Evolutionary conservation across 2,888 invertebrate genomes (phyloP).

Genomic region (Dicyrtomina minuta): DNA sequence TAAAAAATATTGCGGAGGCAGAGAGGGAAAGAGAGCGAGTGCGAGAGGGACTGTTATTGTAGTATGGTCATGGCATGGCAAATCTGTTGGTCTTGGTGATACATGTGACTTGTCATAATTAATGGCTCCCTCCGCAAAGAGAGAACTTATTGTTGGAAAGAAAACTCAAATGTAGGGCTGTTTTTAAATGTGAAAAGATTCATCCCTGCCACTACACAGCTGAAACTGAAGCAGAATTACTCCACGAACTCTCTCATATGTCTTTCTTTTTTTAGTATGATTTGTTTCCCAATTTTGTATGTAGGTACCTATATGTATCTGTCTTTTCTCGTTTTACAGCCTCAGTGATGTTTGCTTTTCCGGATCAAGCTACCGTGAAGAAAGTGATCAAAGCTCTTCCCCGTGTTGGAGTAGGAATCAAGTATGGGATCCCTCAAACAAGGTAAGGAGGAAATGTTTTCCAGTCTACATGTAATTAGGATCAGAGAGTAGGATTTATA

Average conservation of each 20-base stretch:
- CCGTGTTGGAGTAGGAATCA: conserved; percentile 96
- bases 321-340: conserved; percentile 66
- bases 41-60: too few species aligned
- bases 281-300: not conserved
- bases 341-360: conserved; percentile 97
- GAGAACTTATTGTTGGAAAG: too few species aligned
- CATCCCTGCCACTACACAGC: too few species aligned
- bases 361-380: conserved; percentile 94
- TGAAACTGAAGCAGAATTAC: not conserved
- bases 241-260: not conserved
- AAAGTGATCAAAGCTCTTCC: conserved; percentile 97
- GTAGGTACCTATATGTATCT: not conserved
- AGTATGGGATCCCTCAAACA: conserved; percentile 98
- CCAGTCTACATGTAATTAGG: too few species aligned
- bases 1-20: too few species aligned
- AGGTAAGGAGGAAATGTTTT: conserved; percentile 61
- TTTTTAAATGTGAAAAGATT: too few species aligned
- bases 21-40: not conserved
- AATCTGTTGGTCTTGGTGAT: not conserved
- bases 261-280: not conserved
- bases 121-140: too few species aligned
- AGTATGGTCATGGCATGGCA: not conserved
- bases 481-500: conserved; percentile 3
- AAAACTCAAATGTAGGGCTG: too few species aligned
- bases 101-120: too few species aligned